Base-by-base conservation (phyloP, 1,140 invertebrate species). In the Xylocopa sonorina region DNA sequence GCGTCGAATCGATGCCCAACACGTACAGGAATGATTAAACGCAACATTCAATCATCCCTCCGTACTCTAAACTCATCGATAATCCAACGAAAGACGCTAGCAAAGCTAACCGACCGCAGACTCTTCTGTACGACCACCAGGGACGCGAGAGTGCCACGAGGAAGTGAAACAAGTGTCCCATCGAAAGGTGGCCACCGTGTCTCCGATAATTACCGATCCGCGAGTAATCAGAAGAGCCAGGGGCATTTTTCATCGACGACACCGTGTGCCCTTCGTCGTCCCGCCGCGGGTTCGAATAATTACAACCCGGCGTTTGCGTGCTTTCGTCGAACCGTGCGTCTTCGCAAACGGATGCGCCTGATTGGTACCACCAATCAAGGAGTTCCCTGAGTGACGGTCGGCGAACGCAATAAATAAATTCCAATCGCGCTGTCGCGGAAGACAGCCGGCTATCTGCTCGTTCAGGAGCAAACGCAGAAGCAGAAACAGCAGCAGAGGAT, bases 331-430 rank as follows among this genome's bases (percentile, higher is more conserved):
- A 24, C 27, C 62, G 64, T 18, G 16, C 46, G 7, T 21, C 51
- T 72, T 48, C 74, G 66, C 74, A 71, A 68, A 83, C 78, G 85
- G 76, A 63, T 51, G 83, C 77, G 75, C 67, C 77, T 84, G 87
- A 88, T 87, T 78, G 83, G 77, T 75, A 88, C 78, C 81, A 82
- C 81, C 86, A 87, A 88, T 88, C 86, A 85, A 83, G 79, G 34
- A n/a, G n/a, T n/a, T 10, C 80, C 62, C 67, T 84, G 88, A 82
- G 83, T 86, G 88, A 89, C 85, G 86, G 77, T 67, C 75, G 88
- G 67, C 83, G 88, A 89, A 89, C 89, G 88, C 85, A 89, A 89
- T 89, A 89, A 89, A 89, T 89, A 88, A 89, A 89, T 89, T 89
- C 87, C 86, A 85, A 89, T 89, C 85, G 85, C 64, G 83, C 82